phyloP scores from a whole-genome alignment of 2,888 invertebrate species.

The Caradrina clavipalpis region DNA sequence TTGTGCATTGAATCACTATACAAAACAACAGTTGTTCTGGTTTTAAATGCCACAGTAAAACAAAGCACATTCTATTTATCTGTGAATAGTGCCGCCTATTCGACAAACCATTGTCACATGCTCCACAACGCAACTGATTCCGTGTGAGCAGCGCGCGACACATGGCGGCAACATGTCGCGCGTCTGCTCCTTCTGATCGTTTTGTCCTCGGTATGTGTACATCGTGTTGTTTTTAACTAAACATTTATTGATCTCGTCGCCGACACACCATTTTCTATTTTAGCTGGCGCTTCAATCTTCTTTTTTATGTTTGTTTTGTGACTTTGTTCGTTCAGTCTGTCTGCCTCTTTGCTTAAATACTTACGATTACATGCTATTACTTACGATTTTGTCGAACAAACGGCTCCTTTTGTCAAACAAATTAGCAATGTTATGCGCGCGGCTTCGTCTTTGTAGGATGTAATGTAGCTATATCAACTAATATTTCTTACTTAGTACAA shows the following conservation, averaged over 20 bases:
- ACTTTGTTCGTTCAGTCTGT: constrained; percentile 3
- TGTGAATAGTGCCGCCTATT: not conserved
- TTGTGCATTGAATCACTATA: not conserved
- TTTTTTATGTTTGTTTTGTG: constrained; percentile 7
- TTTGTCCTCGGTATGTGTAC: constrained; percentile 17
- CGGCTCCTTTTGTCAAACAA: too few species aligned
- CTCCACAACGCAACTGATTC: constrained; percentile 24
- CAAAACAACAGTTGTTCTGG: constrained; percentile 3
- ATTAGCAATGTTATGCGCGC: too few species aligned
- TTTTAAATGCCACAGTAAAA: constrained; percentile 1
- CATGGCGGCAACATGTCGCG: constrained; percentile 44
- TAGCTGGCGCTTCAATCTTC: constrained; percentile 17
- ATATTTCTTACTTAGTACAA: too few species aligned
- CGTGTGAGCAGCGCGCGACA: constrained; percentile 3
- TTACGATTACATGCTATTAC: too few species aligned
- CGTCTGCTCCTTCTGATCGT: constrained; percentile 43
- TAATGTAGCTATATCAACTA: too few species aligned
- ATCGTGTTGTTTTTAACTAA: constrained; percentile 18
- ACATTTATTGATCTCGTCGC: constrained; percentile 18
- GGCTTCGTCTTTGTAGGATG: too few species aligned
- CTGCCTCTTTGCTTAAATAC: constrained; percentile 1
- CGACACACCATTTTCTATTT: constrained; percentile 28
- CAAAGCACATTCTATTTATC: not conserved
- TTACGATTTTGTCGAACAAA: too few species aligned
- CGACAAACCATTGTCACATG: not conserved